phyloP scores from a whole-genome alignment of 2,888 invertebrate genomes.

The Metellina segmentata region DNA sequence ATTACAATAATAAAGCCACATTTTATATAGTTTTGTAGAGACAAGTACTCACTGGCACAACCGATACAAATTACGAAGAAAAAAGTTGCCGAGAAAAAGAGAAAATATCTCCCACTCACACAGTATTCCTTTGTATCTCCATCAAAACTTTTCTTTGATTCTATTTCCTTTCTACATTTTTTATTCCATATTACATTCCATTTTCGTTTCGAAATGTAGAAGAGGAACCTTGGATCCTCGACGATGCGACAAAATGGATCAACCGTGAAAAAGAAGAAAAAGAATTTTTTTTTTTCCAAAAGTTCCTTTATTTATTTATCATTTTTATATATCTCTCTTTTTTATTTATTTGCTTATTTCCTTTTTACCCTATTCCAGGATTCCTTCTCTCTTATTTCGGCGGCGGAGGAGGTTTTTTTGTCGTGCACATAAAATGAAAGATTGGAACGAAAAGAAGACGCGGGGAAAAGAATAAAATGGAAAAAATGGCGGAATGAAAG shows the following conservation, averaged over 20 bases:
- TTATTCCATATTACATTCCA: conserved; percentile 56
- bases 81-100: background rate
- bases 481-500: conserved; percentile 29
- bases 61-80: background rate
- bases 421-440: conserved; percentile 25
- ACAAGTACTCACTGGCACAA: background rate
- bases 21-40: background rate
- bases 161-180: conserved; percentile 30
- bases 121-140: conserved; percentile 52
- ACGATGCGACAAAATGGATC: conserved; percentile 58
- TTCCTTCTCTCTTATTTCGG: conserved; percentile 15
- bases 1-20: background rate
- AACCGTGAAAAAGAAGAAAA: conserved; percentile 49
- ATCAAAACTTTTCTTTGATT: conserved; percentile 69
- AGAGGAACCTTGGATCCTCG: conserved; percentile 28
- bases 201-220: conserved; percentile 51
- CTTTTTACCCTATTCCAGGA: conserved; percentile 12
- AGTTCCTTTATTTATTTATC: conserved; percentile 64
- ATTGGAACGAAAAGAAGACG: background rate
- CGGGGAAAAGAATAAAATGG: background rate
- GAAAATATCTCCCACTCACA: background rate
- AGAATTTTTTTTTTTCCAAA: conserved; percentile 23
- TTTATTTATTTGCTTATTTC: conserved; percentile 24
- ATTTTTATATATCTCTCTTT: conserved; percentile 57
- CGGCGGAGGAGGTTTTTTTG: background rate